Evolutionary conservation across 2,113 vertebrate genomes (phyloP), one percentile per base, ranked within the genome.

Genomic region (Heteronetta atricapilla): DNA sequence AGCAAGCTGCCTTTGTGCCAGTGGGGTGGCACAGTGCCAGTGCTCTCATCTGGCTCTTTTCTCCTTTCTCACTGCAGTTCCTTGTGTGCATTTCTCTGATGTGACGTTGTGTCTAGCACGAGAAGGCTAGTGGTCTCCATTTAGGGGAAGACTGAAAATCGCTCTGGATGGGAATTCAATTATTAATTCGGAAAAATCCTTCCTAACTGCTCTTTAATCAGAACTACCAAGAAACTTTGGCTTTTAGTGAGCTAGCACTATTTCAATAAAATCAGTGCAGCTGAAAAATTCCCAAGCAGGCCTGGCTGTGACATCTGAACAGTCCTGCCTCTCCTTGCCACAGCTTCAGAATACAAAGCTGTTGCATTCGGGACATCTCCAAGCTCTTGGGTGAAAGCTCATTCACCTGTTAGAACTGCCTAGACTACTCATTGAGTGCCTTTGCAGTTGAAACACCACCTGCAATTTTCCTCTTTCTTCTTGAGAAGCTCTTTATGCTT

Each of bases 281-380:
- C 40, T 88, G 59, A 74, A 95, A 66, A 92, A 89, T 91, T 93
- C 78, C 73, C 74, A 72, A 6, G 34, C 60, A 72, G 58, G 59
- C 6, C 8, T 80, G 44, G 25, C 66, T 90, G 64, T 86, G 90
- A 86, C 53, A 86, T 73, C 34, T 86, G 40, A 90, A 77, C 50
- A 55, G 36, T 63, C 92, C 69, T 89, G 34, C n/a, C 66, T 85
- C 74, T 88, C 33, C 63, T 34, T 95, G 86, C 58, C 73, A 86
- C 29, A 66, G 56, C 76, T 81, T 93, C 78, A 62, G 69, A 89
- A 94, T 85, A 40, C 48, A 82, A 78, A 93, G 84, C 70, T 75
- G 44, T 90, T 85, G 78, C 55, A 33, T 67, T 33, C 80, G 72
- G 73, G 86, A 85, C 11, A 69, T 62, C 33, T 55, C 86, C 53